Evolutionary conservation across 2,113 vertebrate species (phyloP), one percentile per base, ranked within the genome.

Genomic region (Bostrychus sinensis): DNA sequence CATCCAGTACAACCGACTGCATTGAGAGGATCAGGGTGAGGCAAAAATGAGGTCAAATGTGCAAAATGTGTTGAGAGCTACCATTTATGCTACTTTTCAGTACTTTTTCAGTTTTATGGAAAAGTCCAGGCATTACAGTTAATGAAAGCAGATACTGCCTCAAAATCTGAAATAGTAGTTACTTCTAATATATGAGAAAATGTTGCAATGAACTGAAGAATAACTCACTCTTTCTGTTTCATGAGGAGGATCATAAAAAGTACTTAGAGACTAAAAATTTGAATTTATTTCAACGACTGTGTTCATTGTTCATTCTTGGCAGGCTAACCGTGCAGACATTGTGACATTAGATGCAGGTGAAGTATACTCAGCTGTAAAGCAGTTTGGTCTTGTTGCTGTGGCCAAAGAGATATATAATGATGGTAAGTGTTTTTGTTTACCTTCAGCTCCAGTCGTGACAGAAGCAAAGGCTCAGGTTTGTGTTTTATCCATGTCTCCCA

Each of bases 271-370:
- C n/a, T n/a, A n/a, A n/a, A 2, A n/a, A 16, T n/a, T 16, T 39
- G 8, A 17, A 3, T 46, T 11, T 46, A 2, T 46, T 16, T 16
- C 10, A 17, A 46, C 11, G 9, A 19, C 6, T 54, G n/a, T 53
- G 8, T 59, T 41, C 10, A 37, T 43, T 23, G 1, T 58, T 55
- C 36, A 4, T 56, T 36, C 53, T 66, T 64, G 80, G n/a, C 62
- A 96, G 95, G 93, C 61, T 4, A 96, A 96, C 79, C 94, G 93
- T 72, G 95, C 94, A 43, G 95, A 96, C 68, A 86, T 93, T 1
- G 93, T 89, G 60, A 93, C 93, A 1, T 77, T 96, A 74, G 94
- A 97, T 83, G 93, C 95, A 42, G 94, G 95, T 74, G 94, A 95
- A 56, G 90, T 94, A 57, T 97, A 96, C 57, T 94, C 95, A 43